Percentiles rank a stretch among this genome's conserved stretches.
Conservation (phyloP, 2,113 vertebrate species). For the Ptychochromis oligacanthus region DNA sequence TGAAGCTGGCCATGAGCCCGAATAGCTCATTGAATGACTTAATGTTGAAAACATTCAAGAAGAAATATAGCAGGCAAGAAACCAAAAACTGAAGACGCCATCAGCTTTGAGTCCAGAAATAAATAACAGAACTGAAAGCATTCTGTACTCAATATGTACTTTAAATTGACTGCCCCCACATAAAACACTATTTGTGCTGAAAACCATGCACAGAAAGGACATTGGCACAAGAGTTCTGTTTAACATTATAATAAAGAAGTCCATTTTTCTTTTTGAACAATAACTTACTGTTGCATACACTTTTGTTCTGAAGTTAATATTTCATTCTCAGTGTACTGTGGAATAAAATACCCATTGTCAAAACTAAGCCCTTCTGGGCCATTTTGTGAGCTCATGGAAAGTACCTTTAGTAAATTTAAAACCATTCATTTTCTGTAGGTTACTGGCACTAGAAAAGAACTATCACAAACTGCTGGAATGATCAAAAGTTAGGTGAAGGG, state of each 20-base stretch:
- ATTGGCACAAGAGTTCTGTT: not conserved
- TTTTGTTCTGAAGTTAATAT: not conserved
- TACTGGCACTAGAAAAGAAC: not conserved
- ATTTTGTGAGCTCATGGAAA: slow-evolving; percentile 1
- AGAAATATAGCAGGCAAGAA: not conserved
- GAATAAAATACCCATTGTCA: not conserved
- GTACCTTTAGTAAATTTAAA: not conserved
- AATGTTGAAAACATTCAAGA: slow-evolving; percentile 41
- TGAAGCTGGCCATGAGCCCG: slow-evolving; percentile 21
- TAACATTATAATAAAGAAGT: not conserved
- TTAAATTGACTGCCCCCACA: not conserved
- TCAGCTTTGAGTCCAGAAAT: not conserved
- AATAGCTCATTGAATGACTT: slow-evolving; percentile 33
- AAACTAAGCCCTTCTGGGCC: not conserved
- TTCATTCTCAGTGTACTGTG: not conserved
- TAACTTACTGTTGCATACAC: not conserved
- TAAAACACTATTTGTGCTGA: not conserved
- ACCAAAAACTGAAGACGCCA: not conserved
- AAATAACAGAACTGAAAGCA: not conserved
- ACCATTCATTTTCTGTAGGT: not conserved
- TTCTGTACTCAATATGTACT: accelerated
- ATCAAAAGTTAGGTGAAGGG: too few relatives aligned
- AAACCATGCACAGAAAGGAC: not conserved
- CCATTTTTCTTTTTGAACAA: not conserved
- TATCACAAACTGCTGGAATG: not conserved